Percentiles rank a stretch among this genome's conserved stretches.
Conservation (phyloP, 1,140 invertebrate species). For the Piezodorus guildinii region DNA sequence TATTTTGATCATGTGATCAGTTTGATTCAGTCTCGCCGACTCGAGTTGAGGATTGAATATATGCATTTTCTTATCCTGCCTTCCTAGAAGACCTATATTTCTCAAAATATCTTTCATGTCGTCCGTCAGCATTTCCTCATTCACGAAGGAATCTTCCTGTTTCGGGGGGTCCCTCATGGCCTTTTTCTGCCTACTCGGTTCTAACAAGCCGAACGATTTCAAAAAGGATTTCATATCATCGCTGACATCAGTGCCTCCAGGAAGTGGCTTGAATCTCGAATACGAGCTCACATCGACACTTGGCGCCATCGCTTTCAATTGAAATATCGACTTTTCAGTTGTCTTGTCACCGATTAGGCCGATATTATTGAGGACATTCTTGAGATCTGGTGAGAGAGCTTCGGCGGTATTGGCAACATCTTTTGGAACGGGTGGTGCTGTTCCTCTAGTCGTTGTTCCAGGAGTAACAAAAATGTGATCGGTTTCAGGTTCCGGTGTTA, state of each 20-base stretch:
- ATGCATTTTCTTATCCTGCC: constrained; percentile 29
- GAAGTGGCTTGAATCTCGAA: constrained; percentile 45
- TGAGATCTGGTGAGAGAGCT: constrained; percentile 36
- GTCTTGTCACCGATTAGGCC: constrained; percentile 30
- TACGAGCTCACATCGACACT: constrained; percentile 37
- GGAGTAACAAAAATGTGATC: background rate
- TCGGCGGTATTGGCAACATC: constrained; percentile 33
- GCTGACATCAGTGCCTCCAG: constrained; percentile 31
- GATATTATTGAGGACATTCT: constrained; percentile 36
- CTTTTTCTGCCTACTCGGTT: constrained; percentile 23
- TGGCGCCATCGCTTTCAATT: constrained; percentile 19
- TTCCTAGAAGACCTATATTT: constrained; percentile 35
- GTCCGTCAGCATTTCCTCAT: constrained; percentile 38
- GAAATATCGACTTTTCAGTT: constrained; percentile 7
- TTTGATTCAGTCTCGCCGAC: constrained; percentile 31
- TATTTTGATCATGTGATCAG: constrained; percentile 35
- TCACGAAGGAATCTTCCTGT: constrained; percentile 14
- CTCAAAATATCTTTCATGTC: constrained; percentile 40
- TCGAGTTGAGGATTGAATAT: constrained; percentile 37
- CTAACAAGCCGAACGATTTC: constrained; percentile 41
- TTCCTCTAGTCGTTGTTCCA: constrained; percentile 19
- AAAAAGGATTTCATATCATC: constrained; percentile 45
- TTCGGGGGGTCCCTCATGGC: constrained; percentile 11
- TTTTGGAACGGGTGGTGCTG: constrained; percentile 24
- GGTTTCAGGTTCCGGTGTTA: background rate